phyloP scores from a whole-genome alignment of 2,113 vertebrate species.

The Grus americana region DNA sequence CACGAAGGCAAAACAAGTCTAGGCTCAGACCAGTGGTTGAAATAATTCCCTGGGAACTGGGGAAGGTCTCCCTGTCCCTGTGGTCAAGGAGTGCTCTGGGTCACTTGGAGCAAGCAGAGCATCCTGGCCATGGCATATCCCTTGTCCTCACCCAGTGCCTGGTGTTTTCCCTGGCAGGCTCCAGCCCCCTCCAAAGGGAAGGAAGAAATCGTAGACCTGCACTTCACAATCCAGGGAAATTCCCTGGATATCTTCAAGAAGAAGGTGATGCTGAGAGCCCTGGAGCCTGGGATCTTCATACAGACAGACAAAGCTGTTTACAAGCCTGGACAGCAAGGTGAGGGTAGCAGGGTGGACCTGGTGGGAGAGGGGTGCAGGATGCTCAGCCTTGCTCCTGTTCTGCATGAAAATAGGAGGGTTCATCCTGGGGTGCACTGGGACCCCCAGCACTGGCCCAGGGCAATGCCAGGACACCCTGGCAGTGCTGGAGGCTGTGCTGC shows the following conservation, averaged over 20 bases:
- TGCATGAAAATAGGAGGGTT: neutral
- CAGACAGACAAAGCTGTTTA: conserved; percentile 48
- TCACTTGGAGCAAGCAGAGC: neutral
- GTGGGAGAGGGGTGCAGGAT: neutral
- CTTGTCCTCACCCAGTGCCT: neutral
- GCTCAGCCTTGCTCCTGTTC: neutral
- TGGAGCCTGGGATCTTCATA: conserved; percentile 10
- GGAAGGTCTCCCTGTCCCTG: neutral
- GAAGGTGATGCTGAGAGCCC: neutral
- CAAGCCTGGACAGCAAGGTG: conserved; percentile 53
- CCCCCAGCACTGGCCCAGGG: neutral
- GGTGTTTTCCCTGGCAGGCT: neutral
- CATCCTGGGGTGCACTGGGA: neutral
- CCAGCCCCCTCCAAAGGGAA: neutral
- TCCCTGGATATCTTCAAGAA: neutral
- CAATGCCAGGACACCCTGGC: neutral
- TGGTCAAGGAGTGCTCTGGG: neutral
- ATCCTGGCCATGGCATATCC: neutral
- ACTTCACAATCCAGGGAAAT: neutral
- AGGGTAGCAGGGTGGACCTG: neutral
- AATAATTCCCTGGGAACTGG: rapidly evolving
- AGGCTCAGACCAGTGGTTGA: neutral
- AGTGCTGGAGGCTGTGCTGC: neutral
- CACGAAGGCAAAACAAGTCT: rapidly evolving
- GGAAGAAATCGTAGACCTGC: neutral